Percentiles rank a stretch among this genome's conserved stretches.
Evolutionary conservation across 2,888 invertebrate species (phyloP).

Genomic region (Sarcophaga caerulescens): DNA sequence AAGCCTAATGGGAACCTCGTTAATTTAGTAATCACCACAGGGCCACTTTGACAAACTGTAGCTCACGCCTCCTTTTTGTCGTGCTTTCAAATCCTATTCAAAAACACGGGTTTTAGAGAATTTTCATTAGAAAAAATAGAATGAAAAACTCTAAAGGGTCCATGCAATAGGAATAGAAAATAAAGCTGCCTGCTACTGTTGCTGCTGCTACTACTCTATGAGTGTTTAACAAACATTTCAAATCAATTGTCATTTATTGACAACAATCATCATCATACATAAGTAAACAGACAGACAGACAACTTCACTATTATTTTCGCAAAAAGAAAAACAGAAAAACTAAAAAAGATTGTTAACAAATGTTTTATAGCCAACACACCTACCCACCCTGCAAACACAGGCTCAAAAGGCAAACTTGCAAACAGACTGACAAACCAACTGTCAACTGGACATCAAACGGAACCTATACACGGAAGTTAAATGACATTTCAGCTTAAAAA

Average conservation of each 20-base stretch:
- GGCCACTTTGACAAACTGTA: too few species aligned
- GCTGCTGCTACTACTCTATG: not conserved
- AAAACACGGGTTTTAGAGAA: not conserved
- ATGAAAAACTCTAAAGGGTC: too few species aligned
- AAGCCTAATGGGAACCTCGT: not conserved
- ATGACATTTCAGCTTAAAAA: slow-evolving; percentile 40
- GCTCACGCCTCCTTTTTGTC: too few species aligned
- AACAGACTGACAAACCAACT: slow-evolving; percentile 49
- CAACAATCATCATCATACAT: slow-evolving; percentile 32
- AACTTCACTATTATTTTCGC: too few species aligned
- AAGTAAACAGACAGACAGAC: slow-evolving; percentile 29
- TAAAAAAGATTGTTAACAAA: slow-evolving; percentile 17
- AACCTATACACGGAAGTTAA: slow-evolving; percentile 61
- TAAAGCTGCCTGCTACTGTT: not conserved
- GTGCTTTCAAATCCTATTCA: too few species aligned
- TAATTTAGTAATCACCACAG: too few species aligned
- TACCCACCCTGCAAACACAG: not conserved
- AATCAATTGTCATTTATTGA: slow-evolving; percentile 48
- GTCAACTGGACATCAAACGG: slow-evolving; percentile 66
- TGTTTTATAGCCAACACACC: slow-evolving; percentile 26
- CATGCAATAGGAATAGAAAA: too few species aligned
- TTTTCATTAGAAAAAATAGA: not conserved
- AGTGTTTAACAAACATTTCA: slow-evolving; percentile 28
- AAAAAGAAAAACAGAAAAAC: too few species aligned
- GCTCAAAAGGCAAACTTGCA: not conserved